Evolutionary conservation across 1,140 invertebrate genomes (phyloP).

Genomic region (Heliconius hewitsoni): DNA sequence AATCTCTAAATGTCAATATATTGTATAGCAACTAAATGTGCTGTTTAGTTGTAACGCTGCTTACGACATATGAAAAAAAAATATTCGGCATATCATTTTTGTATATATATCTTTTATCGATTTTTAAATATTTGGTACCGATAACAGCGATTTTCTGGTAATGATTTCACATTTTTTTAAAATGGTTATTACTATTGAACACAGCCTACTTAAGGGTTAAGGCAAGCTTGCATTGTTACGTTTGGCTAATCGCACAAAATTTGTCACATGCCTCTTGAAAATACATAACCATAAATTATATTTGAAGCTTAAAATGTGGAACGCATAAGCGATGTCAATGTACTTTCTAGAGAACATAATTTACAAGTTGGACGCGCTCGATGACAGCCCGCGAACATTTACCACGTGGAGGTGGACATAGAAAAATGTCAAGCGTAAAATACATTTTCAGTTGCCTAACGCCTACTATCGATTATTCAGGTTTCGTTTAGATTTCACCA

Average conservation of each 20-base stretch:
- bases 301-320: constrained; percentile 42
- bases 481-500: not conserved
- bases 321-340: constrained; percentile 46
- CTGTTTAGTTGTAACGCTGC: no score
- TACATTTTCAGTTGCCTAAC: constrained; percentile 1
- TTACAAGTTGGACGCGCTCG: constrained; percentile 49
- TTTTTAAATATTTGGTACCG: no score
- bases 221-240: not conserved
- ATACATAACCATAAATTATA: constrained; percentile 35
- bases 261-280: constrained; percentile 37
- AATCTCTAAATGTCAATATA: no score
- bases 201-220: not conserved
- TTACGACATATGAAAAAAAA: no score
- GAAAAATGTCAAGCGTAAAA: constrained; percentile 20
- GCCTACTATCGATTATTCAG: not conserved
- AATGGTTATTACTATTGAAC: not conserved
- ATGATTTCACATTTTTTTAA: not conserved
- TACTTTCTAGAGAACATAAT: constrained; percentile 61
- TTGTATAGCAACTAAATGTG: no score
- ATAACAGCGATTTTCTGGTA: not conserved
- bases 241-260: constrained; percentile 34
- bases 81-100: no score
- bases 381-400: constrained; percentile 37
- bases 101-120: no score
- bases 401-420: constrained; percentile 20